Evolutionary conservation across 2,113 vertebrate species (phyloP).

Genomic region (Paedocypris sp.): DNA sequence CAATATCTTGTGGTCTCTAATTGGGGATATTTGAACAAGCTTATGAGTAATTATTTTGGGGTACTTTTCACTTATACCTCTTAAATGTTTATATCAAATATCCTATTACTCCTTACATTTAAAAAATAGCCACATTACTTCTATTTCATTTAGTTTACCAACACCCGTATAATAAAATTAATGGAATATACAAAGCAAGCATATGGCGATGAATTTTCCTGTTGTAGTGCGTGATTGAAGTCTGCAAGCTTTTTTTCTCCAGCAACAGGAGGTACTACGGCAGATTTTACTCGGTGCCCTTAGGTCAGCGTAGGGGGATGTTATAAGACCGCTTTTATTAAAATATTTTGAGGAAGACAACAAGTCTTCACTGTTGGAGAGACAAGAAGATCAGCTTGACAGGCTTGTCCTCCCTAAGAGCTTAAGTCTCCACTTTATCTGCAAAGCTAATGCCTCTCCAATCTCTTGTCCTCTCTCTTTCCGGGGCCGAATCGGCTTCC

Average conservation of each 20-base stretch:
- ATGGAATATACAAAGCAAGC: not conserved
- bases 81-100: no score
- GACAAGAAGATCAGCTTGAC: slow-evolving; percentile 43
- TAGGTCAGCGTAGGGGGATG: slow-evolving; percentile 27
- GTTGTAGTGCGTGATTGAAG: slow-evolving; percentile 31
- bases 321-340: slow-evolving; percentile 68
- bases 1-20: not conserved
- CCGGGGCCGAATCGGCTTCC: slow-evolving; percentile 2
- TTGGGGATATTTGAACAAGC: not conserved
- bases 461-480: slow-evolving; percentile 7
- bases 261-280: slow-evolving; percentile 27
- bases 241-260: slow-evolving; percentile 1
- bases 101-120: no score
- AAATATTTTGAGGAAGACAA: slow-evolving; percentile 59
- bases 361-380: slow-evolving; percentile 29
- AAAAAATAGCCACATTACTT: no score
- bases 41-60: no score
- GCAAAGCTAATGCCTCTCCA: slow-evolving; percentile 12
- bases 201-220: slow-evolving; percentile 10
- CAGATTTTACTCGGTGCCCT: slow-evolving; percentile 53
- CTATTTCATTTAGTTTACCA: not conserved
- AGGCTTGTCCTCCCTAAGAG: slow-evolving; percentile 22
- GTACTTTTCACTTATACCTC: no score
- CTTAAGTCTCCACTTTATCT: slow-evolving; percentile 12
- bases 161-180: not conserved